Conservation (phyloP, 2,113 vertebrate genomes). For the Dasyurus viverrinus region DNA sequence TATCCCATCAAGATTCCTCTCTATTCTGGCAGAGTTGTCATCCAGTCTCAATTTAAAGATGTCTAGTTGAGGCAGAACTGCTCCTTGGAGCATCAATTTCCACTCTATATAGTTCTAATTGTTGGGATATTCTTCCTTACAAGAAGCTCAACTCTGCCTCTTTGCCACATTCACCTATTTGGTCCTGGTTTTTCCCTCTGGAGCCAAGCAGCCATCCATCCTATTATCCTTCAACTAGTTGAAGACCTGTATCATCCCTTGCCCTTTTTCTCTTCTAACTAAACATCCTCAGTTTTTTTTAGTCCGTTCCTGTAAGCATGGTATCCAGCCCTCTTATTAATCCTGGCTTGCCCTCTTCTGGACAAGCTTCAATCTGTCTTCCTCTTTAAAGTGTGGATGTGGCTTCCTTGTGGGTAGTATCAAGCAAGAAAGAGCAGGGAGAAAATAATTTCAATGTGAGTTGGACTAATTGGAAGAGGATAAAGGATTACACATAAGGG, state of each 20-base stretch:
- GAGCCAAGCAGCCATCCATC: background rate
- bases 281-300: background rate
- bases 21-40: background rate
- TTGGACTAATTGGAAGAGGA: background rate
- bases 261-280: background rate
- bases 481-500: background rate
- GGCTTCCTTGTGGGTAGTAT: background rate
- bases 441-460: background rate
- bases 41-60: background rate
- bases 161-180: background rate
- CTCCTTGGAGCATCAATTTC: background rate
- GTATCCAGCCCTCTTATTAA: background rate
- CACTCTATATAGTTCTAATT: background rate
- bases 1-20: background rate
- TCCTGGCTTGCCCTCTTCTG: background rate
- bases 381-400: background rate
- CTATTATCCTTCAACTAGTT: background rate
- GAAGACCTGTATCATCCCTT: background rate
- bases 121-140: background rate
- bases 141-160: background rate
- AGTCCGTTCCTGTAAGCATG: background rate
- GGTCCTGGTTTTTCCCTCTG: background rate
- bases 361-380: background rate
- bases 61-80: background rate
- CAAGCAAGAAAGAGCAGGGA: background rate